Evolutionary conservation across 2,113 vertebrate species (phyloP), one percentile per base, ranked within the genome.

Genomic region (Platysternon megacephalum): DNA sequence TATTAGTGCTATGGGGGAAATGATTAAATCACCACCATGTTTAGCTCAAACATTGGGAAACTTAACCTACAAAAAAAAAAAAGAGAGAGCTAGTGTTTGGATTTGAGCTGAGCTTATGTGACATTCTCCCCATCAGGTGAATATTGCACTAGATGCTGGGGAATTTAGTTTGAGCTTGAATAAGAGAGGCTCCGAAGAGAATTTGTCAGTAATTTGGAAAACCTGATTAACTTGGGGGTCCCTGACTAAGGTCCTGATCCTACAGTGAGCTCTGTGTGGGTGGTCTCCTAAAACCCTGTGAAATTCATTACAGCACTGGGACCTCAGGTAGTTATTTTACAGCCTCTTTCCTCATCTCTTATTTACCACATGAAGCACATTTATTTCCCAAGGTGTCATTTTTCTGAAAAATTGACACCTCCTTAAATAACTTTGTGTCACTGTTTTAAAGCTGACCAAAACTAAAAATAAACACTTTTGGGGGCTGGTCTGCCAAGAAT

Each of bases 1-100:
- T 53, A 86, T 90, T 80, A 93, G 87, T 96, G 83, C 87, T 78
- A 48, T 7, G 80, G 65, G 51, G 46, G 89, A 65, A 96, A 96
- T 90, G 35, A 93, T 92, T 97, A 58, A 55, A 84, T 93, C 93
- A 76, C 84, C 93, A 29, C 87, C 42, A 81, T 89, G 55, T 74
- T 84, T 51, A 96, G 85, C 48, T 93, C 56, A 92, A 95, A 88
- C 93, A 80, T 68, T 68, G 95, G 86, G 91, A 88, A 85, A 44
- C n/a, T 76, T 21, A 16, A n/a, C 6, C 86, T 49, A 35, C 78
- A 49, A 51, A 89, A 91, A 90, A 72, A 11, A 13, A 32, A 13
- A 32, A 51, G 56, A 24, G 35, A 72, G 84, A 32, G 55, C 68
- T 91, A 86, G 53, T 9, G 84, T 90, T 81, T 87, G 39, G 53